Evolutionary conservation across 2,113 vertebrate genomes (phyloP).

Genomic region (Martes martes): DNA sequence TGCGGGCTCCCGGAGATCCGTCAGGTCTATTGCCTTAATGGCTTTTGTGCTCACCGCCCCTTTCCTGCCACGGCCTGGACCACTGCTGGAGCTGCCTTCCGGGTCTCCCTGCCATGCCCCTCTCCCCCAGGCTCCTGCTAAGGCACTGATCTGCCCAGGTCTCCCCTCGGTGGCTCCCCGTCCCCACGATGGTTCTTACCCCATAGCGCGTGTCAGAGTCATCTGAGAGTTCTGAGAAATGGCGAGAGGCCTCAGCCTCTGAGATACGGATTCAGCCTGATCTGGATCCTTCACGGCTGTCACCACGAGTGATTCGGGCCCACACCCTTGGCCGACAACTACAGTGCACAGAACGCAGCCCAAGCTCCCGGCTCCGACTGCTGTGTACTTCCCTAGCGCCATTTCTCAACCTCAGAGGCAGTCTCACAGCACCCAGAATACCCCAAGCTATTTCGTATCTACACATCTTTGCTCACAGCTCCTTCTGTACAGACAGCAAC

Average conservation of each 20-base stretch:
- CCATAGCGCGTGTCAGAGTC: not conserved
- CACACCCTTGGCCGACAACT: not conserved
- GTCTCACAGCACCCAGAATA: not conserved
- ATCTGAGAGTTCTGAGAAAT: not conserved
- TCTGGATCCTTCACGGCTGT: not conserved
- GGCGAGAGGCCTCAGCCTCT: not conserved
- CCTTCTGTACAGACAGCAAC: not conserved
- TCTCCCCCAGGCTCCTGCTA: not conserved
- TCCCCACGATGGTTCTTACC: not conserved
- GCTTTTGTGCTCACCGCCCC: not conserved
- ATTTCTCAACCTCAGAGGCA: not conserved
- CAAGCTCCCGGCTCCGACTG: not conserved
- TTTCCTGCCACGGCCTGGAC: not conserved
- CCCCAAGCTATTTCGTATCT: not conserved
- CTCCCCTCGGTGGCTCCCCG: not conserved
- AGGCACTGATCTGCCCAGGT: not conserved
- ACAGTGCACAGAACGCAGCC: not conserved
- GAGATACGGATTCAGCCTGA: not conserved
- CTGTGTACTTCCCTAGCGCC: not conserved
- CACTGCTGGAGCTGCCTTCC: accelerated
- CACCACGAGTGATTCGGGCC: not conserved
- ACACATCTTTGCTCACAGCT: too few species aligned
- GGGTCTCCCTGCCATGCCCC: not conserved
- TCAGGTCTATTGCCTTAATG: not conserved
- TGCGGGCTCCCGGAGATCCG: not conserved